Base-by-base conservation (phyloP, 2,888 invertebrate species). In the Microchrysa polita region DNA sequence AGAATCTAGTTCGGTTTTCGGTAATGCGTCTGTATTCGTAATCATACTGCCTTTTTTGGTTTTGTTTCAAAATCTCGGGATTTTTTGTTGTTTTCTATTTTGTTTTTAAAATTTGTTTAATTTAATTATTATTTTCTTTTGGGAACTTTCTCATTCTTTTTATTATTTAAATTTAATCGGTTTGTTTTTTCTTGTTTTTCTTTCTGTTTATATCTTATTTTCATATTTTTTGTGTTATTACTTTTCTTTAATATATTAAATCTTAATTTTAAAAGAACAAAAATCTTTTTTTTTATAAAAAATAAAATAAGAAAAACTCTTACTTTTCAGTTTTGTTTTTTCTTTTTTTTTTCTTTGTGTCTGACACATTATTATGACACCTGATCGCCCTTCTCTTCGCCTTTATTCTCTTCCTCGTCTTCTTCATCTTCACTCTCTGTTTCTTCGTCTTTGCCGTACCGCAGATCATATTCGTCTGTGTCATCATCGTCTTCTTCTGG, bases 301-400 rank as follows among this genome's bases (percentile, higher is more conserved):
- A 76, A 76, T n/a, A 74, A 74, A 76, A 74, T 65, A 67, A 76
- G 63, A 67, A 76, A 71, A 73, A 71, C 73, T 74, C 74, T 76
- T 74, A 74, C n/a, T n/a, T n/a, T n/a, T n/a, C n/a, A n/a, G n/a
- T n/a, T n/a, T n/a, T n/a, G n/a, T n/a, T n/a, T n/a, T n/a, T n/a
- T n/a, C n/a, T n/a, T n/a, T n/a, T n/a, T n/a, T 73, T 74, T 74
- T 74, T 60, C 72, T 74, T 74, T 74, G 73, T 74, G 75, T 75
- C 74, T 84, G 83, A 83, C 84, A 82, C 80, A 82, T 81, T 80
- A 81, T 83, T 83, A 84, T 84, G 83, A 84, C 83, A 82, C 83
- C 80, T 83, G 81, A 80, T 84, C 82, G 77, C 83, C 84, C 76
- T 83, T 82, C 77, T 82, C 83, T 7, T 34, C 27, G 44, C 61